Conservation (phyloP, 2,113 vertebrate genomes). For the Rhynchomys soricoides region DNA sequence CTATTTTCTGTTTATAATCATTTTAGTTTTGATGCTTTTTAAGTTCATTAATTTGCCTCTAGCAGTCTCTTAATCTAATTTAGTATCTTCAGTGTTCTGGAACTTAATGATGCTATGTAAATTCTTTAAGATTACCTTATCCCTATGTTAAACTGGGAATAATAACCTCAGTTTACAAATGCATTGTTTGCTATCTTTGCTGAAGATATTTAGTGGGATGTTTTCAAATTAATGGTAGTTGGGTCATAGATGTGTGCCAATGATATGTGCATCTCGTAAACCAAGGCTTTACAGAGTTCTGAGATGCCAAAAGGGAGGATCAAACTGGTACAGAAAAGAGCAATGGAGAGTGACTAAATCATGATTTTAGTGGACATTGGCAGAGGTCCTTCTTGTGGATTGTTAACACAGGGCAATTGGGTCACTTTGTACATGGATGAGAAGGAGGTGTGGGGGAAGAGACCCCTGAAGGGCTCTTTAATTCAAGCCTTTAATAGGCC, state of each 20-base stretch:
- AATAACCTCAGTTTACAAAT: background rate
- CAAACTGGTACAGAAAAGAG: background rate
- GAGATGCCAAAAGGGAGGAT: background rate
- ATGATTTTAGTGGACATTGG: background rate
- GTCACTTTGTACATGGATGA: background rate
- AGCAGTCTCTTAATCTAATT: slow-evolving; percentile 54
- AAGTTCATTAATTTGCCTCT: slow-evolving; percentile 63
- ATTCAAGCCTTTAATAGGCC: background rate
- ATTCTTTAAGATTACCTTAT: slow-evolving; percentile 28
- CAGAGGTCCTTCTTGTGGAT: background rate
- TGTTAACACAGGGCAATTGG: background rate
- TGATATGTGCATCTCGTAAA: slow-evolving; percentile 30
- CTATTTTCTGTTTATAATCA: slow-evolving; percentile 65
- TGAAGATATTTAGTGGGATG: background rate
- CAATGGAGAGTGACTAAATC: background rate
- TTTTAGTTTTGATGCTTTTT: slow-evolving; percentile 68
- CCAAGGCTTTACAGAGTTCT: slow-evolving; percentile 20
- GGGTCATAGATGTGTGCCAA: slow-evolving; percentile 33
- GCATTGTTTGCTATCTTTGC: background rate
- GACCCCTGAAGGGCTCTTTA: background rate
- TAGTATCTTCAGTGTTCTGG: slow-evolving; percentile 40
- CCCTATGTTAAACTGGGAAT: background rate
- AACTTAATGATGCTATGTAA: slow-evolving; percentile 30
- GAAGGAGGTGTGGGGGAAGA: background rate
- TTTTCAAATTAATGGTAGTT: slow-evolving; percentile 6